Base-by-base conservation (phyloP, 1,140 invertebrate genomes). In the Delia radicum region DNA sequence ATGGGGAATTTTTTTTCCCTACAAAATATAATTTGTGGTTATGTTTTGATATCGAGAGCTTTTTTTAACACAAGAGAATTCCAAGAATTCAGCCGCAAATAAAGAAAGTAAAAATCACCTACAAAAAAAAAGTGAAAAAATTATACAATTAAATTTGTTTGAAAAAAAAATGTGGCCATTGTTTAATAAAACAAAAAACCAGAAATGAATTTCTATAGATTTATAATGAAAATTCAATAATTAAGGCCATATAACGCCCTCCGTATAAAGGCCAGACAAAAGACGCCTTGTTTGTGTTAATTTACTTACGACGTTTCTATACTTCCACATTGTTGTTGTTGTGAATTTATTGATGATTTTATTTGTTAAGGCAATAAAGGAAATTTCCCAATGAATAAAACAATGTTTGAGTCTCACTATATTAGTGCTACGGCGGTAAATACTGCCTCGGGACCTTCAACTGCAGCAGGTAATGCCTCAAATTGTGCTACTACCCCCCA, bases 371-470 rank as follows among this genome's bases (percentile, higher is more conserved):
- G 73, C 48, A 62, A 31, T n/a, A n/a, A 42, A 75, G 48, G 27
- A 13, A 46, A 75, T 48, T 3, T 55, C 10, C 31, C 63, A 55
- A 31, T 15, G 31, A 26, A n/a, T n/a, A n/a, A n/a, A n/a, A 28
- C 48, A 21, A 81, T 81, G 80, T 75, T 81, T 55, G 80, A 81
- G 71, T 79, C 80, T n/a, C 78, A 80, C 3, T 80, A 79, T 61
- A 75, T 75, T 5, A 79, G 75, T 71, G 77, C 76, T 67, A 26
- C 28, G 27, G 18, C 42, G 21, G 46, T 73, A 26, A 42, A 46
- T 18, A 48, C 71, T 61, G 48, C 21, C n/a, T 21, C 48, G 48
- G 48, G 48, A 55, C n/a, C n/a, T n/a, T n/a, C n/a, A n/a, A n/a
- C n/a, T n/a, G 48, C n/a, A 55, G 48, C 15, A 21, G 48, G 48